A percentile compares a stretch with the other conserved stretches of the same genome.
These are phyloP conservation scores for Emydoidea blandingii DNA, from an alignment of 2,797 vertebrate species.

Conservation along the genomic window DNA sequence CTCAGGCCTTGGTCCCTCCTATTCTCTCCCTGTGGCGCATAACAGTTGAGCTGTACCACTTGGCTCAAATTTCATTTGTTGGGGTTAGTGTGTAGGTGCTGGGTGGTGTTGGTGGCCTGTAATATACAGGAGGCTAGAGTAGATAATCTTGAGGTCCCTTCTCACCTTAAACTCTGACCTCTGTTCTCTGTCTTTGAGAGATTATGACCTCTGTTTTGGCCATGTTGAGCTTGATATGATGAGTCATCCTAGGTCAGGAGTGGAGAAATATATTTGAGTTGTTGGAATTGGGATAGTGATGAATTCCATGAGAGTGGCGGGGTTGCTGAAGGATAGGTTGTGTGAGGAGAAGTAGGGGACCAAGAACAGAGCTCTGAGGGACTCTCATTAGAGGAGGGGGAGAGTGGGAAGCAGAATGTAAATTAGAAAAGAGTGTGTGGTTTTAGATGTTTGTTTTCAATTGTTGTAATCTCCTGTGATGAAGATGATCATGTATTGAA, in stretches of 20 bases:
- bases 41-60: background rate
- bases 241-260: background rate
- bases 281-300: background rate
- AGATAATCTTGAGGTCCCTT: background rate
- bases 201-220: background rate
- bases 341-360: background rate
- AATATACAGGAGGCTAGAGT: background rate
- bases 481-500: too few relatives aligned
- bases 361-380: conserved; percentile 3
- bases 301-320: background rate
- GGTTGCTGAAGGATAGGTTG: background rate
- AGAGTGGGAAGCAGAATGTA: too few relatives aligned
- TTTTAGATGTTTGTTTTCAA: too few relatives aligned
- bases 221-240: background rate
- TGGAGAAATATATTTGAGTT: background rate
- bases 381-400: too few relatives aligned
- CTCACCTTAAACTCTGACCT: background rate
- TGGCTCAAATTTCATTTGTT: background rate
- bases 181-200: background rate
- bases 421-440: too few relatives aligned
- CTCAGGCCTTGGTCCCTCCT: background rate
- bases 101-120: background rate
- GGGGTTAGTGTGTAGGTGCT: background rate
- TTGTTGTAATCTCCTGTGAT: too few relatives aligned
- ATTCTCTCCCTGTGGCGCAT: background rate